phyloP scores from a whole-genome alignment of 1,140 invertebrate genomes.

The Drosophila mayri region DNA sequence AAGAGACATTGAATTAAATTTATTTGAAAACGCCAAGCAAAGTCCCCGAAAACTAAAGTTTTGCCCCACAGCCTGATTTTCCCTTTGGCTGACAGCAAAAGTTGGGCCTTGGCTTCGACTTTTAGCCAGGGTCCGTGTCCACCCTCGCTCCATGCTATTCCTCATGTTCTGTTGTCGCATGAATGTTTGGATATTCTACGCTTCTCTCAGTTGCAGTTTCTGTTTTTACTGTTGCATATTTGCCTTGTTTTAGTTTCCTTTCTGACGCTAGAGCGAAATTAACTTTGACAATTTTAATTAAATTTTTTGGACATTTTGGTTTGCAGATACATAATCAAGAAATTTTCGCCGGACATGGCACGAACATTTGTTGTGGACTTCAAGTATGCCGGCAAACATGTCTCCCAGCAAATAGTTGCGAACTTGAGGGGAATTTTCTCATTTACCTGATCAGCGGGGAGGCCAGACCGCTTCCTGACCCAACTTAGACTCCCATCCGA shows the following conservation, averaged over 20 bases:
- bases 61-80: slow-evolving; percentile 31
- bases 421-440: slow-evolving; percentile 9
- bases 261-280: slow-evolving; percentile 53
- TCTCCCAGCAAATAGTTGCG: neutral
- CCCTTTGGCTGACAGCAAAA: slow-evolving; percentile 39
- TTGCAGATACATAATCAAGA: slow-evolving; percentile 56
- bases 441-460: slow-evolving; percentile 7
- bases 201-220: slow-evolving; percentile 38
- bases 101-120: slow-evolving; percentile 45
- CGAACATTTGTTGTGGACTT: slow-evolving; percentile 5
- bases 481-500: neutral
- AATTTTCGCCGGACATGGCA: slow-evolving; percentile 43
- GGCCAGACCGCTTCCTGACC: neutral
- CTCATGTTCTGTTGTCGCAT: slow-evolving; percentile 38
- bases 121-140: slow-evolving; percentile 21
- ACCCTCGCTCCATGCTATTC: neutral
- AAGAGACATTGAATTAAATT: slow-evolving; percentile 83
- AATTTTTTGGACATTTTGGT: slow-evolving; percentile 67
- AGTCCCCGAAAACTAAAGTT: slow-evolving; percentile 75
- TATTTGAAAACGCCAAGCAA: slow-evolving; percentile 74
- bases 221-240: slow-evolving; percentile 39
- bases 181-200: slow-evolving; percentile 68
- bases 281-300: slow-evolving; percentile 80
- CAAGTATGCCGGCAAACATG: slow-evolving; percentile 7
- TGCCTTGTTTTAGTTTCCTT: slow-evolving; percentile 28